Evolutionary conservation across 2,888 invertebrate genomes (phyloP).

Genomic region (Xestia sexstrigata): DNA sequence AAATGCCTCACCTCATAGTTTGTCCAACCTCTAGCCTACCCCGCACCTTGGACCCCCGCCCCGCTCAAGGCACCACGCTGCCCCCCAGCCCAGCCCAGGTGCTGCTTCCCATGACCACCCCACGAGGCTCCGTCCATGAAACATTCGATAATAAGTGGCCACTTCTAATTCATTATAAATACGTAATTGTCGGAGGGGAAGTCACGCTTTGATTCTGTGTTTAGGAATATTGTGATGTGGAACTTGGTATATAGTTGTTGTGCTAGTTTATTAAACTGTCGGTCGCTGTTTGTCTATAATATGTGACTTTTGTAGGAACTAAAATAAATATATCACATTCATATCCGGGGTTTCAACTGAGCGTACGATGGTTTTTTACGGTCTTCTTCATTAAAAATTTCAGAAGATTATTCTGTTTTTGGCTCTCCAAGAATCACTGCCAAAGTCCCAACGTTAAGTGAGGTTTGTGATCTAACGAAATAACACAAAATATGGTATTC

Average conservation of each 20-base stretch:
- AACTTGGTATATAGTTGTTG: constrained; percentile 6
- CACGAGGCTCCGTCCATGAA: constrained; percentile 39
- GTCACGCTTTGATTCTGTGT: constrained; percentile 60
- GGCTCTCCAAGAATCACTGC: neutral
- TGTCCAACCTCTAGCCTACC: neutral
- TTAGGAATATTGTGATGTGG: constrained; percentile 54
- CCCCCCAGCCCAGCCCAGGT: constrained; percentile 43
- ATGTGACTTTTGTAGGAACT: neutral
- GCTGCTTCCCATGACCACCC: constrained; percentile 55
- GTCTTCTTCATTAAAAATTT: neutral
- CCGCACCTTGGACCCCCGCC: constrained; percentile 27
- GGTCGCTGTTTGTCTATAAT: neutral
- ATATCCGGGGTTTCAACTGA: neutral
- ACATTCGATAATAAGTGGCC: constrained; percentile 66
- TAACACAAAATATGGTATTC: neutral
- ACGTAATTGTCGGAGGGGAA: constrained; percentile 49
- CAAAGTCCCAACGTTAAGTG: neutral
- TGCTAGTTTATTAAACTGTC: constrained; percentile 15
- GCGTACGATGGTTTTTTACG: neutral
- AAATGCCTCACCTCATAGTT: neutral
- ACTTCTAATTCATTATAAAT: constrained; percentile 62
- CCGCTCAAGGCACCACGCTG: constrained; percentile 37
- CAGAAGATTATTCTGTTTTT: neutral
- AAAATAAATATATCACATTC: neutral
- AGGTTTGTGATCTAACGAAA: neutral